phyloP scores from a whole-genome alignment of 2,797 vertebrate genomes.

The Sciurus carolinensis region DNA sequence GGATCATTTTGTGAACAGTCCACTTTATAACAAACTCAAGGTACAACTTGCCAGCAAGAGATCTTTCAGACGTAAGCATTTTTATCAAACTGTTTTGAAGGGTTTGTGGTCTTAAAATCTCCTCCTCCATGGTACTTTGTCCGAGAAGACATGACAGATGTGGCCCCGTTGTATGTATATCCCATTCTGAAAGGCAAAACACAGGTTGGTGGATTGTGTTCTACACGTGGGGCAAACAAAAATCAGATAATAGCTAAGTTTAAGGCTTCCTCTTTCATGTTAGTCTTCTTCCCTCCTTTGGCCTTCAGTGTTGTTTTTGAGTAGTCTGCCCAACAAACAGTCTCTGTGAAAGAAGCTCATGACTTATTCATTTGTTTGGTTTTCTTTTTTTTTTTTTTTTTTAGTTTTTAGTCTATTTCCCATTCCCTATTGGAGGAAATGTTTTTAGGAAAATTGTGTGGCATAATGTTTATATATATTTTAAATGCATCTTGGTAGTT shows the following conservation, averaged over 20 bases:
- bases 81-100: slow-evolving; percentile 97
- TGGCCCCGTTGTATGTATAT: slow-evolving; percentile 91
- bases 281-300: background rate
- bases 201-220: background rate
- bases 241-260: background rate
- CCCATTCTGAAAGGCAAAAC: slow-evolving; percentile 87
- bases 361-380: background rate
- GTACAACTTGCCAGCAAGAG: slow-evolving; percentile 32
- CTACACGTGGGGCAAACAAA: background rate
- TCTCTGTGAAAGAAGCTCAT: background rate
- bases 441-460: slow-evolving; percentile 15
- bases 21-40: slow-evolving; percentile 74
- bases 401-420: background rate
- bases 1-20: slow-evolving; percentile 82
- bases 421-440: background rate
- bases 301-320: background rate
- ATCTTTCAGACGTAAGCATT: slow-evolving; percentile 94
- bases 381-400: background rate
- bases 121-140: slow-evolving; percentile 89
- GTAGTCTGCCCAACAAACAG: background rate
- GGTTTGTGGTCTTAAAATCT: slow-evolving; percentile 88
- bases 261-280: background rate
- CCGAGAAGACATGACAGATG: slow-evolving; percentile 91
- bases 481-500: background rate
- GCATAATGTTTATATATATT: background rate